Conservation (phyloP, 2,888 invertebrate species). For the Tricholauxania praeusta region DNA sequence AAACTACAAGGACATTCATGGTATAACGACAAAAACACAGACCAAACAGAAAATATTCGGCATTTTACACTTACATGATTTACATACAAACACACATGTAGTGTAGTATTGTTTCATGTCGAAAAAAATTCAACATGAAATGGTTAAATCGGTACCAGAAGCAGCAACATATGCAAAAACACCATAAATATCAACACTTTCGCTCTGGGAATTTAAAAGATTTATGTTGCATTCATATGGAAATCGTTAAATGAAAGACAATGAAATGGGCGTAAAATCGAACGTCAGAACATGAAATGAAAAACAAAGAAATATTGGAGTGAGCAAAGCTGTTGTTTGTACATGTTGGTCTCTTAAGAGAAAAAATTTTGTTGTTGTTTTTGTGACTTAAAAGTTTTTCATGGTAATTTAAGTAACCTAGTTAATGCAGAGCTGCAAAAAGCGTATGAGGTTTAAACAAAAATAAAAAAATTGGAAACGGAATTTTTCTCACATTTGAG, state of each 20-base stretch:
- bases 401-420: too few relatives aligned
- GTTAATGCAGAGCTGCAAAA: too few relatives aligned
- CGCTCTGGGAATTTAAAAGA: background rate
- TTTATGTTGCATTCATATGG: constrained; percentile 22
- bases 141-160: background rate
- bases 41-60: too few relatives aligned
- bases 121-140: too few relatives aligned
- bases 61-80: too few relatives aligned
- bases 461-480: too few relatives aligned
- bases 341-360: background rate
- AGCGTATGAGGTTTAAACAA: too few relatives aligned
- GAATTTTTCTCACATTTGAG: too few relatives aligned
- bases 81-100: too few relatives aligned
- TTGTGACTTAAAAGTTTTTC: background rate
- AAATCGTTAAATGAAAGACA: constrained; percentile 10
- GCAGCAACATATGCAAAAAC: constrained; percentile 31
- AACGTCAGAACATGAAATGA: background rate
- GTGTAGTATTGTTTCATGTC: too few relatives aligned
- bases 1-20: too few relatives aligned
- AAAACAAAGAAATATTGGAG: background rate
- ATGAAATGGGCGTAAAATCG: constrained; percentile 16
- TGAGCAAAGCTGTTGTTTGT: background rate
- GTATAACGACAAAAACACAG: too few relatives aligned
- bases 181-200: constrained; percentile 32
- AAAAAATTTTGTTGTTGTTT: background rate